phyloP scores from a whole-genome alignment of 2,888 invertebrate genomes.

The Lysandra coridon region DNA sequence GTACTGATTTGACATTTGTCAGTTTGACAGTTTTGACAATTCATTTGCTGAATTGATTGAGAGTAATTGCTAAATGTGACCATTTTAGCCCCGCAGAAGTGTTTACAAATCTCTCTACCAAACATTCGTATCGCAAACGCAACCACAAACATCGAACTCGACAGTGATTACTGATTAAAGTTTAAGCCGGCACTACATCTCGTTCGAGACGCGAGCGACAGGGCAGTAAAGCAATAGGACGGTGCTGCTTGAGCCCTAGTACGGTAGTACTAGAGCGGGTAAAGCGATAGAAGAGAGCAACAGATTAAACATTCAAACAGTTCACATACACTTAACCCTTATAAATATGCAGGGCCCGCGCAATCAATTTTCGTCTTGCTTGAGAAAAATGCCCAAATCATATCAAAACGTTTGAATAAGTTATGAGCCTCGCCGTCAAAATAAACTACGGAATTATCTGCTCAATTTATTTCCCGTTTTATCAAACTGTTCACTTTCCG shows the following conservation, averaged over 20 bases:
- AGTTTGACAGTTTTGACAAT: too few relatives aligned
- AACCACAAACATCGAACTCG: neutral
- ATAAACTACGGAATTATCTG: conserved; percentile 8
- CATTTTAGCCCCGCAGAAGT: neutral
- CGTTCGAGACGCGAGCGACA: neutral
- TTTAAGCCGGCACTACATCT: neutral
- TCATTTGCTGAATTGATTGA: too few relatives aligned
- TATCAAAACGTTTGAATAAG: conserved; percentile 70
- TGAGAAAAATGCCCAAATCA: conserved; percentile 68
- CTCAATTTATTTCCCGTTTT: neutral
- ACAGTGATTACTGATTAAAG: neutral
- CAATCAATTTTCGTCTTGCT: conserved; percentile 72
- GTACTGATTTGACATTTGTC: too few relatives aligned
- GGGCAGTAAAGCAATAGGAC: neutral
- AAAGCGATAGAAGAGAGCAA: conserved; percentile 37
- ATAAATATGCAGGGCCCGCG: conserved; percentile 76
- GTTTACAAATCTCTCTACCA: neutral
- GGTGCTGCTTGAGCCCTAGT: neutral
- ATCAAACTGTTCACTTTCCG: neutral
- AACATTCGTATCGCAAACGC: neutral
- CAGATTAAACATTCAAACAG: conserved; percentile 79
- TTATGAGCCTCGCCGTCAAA: conserved; percentile 46
- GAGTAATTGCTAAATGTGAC: too few relatives aligned
- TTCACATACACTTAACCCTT: conserved; percentile 78
- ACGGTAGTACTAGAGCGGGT: neutral